These are phyloP conservation scores for Martes flavigula DNA, from an alignment of 2,797 vertebrate genomes.

Conservation along the genomic window DNA sequence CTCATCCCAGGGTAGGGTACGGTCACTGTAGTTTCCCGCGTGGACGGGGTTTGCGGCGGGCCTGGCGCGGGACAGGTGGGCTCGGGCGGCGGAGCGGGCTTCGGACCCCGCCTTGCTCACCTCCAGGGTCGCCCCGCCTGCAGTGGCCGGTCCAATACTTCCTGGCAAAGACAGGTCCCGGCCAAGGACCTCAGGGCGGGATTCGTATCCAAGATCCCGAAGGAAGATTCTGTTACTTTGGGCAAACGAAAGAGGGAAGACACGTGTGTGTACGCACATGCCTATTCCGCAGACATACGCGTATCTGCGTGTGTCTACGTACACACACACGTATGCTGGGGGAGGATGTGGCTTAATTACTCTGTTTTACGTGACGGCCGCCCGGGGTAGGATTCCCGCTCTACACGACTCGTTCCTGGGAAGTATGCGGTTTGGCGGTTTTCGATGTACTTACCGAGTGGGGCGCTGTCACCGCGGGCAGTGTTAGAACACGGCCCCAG, in stretches of 20 bases:
- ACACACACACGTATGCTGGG: background rate
- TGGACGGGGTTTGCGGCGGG: fast-evolving
- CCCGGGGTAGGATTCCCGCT: background rate
- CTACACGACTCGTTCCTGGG: background rate
- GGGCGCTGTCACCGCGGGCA: too few relatives aligned
- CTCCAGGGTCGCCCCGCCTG: background rate
- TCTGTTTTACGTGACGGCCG: background rate
- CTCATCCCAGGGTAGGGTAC: background rate
- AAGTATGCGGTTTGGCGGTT: background rate
- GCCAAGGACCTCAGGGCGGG: too few relatives aligned
- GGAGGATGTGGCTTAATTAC: background rate
- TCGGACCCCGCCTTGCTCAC: background rate
- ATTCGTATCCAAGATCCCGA: too few relatives aligned
- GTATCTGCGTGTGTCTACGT: background rate
- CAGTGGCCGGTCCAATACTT: too few relatives aligned
- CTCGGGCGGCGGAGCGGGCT: fast-evolving
- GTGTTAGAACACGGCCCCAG: too few relatives aligned
- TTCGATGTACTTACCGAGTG: background rate
- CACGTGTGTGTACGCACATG: fast-evolving
- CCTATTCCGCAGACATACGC: too few relatives aligned
- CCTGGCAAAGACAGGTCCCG: background rate
- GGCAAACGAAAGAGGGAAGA: background rate
- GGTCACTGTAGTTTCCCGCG: too few relatives aligned
- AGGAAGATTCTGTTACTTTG: background rate
- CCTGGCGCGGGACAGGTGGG: background rate